These are phyloP conservation scores for Carollia perspicillata DNA, from an alignment of 2,113 vertebrate genomes.

Conservation along the genomic window DNA sequence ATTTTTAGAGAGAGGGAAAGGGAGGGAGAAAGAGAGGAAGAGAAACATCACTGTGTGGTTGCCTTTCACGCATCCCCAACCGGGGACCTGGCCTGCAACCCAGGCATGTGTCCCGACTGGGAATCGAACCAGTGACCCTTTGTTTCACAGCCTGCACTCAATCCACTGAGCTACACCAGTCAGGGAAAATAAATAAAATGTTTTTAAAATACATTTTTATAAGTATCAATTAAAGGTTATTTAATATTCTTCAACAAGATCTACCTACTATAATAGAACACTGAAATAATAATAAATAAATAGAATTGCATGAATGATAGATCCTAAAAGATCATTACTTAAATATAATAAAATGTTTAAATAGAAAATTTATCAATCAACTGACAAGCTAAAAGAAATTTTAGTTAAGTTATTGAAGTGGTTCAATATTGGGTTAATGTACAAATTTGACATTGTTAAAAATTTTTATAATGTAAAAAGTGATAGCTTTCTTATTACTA, in stretches of 20 bases:
- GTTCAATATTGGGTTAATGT: not conserved
- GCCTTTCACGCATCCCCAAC: too few relatives aligned
- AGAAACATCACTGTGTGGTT: too few relatives aligned
- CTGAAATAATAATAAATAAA: not conserved
- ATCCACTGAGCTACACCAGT: too few relatives aligned
- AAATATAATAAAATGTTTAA: not conserved
- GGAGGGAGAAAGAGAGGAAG: too few relatives aligned
- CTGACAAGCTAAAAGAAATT: not conserved
- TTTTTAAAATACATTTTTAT: not conserved
- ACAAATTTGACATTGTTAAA: not conserved
- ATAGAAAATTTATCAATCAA: not conserved
- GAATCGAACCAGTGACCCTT: too few relatives aligned
- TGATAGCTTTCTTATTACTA: not conserved
- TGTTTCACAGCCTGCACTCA: too few relatives aligned
- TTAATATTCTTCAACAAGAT: not conserved
- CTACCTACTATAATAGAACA: not conserved
- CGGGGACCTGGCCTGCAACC: too few relatives aligned
- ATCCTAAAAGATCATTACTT: not conserved
- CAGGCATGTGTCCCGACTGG: too few relatives aligned
- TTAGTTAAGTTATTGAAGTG: not conserved
- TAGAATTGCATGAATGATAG: not conserved
- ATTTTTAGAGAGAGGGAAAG: too few relatives aligned
- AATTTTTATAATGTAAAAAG: not conserved
- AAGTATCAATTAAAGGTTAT: not conserved
- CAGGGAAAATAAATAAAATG: not conserved